Evolutionary conservation across 2,113 vertebrate genomes (phyloP).

Genomic region (Macrotus californicus): DNA sequence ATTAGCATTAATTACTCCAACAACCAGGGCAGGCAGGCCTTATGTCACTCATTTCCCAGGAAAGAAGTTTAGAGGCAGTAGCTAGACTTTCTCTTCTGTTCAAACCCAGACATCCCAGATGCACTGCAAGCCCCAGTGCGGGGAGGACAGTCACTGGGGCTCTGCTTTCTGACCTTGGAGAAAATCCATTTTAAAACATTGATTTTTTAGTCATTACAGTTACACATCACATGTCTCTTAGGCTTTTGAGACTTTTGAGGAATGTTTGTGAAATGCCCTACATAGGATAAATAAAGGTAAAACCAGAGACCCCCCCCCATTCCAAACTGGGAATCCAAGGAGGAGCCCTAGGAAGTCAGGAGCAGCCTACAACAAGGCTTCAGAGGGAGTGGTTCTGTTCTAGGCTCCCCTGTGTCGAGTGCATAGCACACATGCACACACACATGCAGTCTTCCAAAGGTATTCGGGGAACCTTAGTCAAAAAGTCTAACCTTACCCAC

Average conservation of each 20-base stretch:
- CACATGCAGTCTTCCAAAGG: not conserved
- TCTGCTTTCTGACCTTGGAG: not conserved
- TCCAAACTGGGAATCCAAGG: not conserved
- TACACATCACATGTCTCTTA: not conserved
- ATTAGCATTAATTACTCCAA: not conserved
- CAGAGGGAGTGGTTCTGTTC: not conserved
- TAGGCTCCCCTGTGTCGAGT: not conserved
- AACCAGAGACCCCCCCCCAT: not conserved
- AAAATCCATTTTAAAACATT: not conserved
- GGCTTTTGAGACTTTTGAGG: not conserved
- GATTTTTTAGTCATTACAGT: not conserved
- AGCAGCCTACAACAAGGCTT: not conserved
- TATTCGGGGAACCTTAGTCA: not conserved
- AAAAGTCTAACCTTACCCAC: not conserved
- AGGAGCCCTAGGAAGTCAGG: not conserved
- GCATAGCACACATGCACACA: not conserved
- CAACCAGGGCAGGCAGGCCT: not conserved
- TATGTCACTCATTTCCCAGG: not conserved
- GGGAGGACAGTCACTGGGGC: not conserved
- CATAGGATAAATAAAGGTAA: not conserved
- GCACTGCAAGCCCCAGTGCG: rapidly evolving
- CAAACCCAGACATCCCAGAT: not conserved
- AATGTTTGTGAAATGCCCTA: slow-evolving; percentile 30
- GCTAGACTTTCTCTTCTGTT: not conserved
- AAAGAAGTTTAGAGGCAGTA: not conserved